Base-by-base conservation (phyloP, 2,888 invertebrate genomes). In the Microdon myrmicae region DNA sequence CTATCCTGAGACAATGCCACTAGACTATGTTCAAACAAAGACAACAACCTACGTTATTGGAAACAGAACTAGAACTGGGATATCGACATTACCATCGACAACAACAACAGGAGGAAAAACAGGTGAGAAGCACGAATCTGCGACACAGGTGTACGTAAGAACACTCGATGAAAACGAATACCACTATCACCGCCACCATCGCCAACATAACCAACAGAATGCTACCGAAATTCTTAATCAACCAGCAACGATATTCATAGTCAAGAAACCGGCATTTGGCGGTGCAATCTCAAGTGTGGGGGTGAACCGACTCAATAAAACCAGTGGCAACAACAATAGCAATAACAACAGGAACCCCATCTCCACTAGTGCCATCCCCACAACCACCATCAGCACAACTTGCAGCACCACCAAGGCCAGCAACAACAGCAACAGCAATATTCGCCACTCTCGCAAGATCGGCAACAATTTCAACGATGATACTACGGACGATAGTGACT, bases 391-490 rank as follows among this genome's bases (percentile, higher is more conserved):
- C 25, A 6, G 12, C 10, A 7, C 23, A 7, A 8, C 14, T 5
- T 7, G 31, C 10, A 10, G 22, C 5, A 4, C 26, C 12, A 51
- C 16, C 31, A 39, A 23, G 28, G 53, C 43, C 51, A 39, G 37
- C 16, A 20, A n/a, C 58, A 55, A 31, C 69, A 66, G 56, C 53
- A 71, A 69, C 69, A 71, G 67, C 45, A 73, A n/a, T n/a, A n/a
- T n/a, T n/a, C n/a, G 20, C 35, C 20, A 39, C 10, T 23, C 26
- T 9, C 26, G 16, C 28, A 31, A 26, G 23, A 37, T 48, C 29
- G 35, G 31, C 35, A 37, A 37, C 37, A 48, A 48, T 37, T 38
- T 29, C 20, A 20, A 38, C 37, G 47, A 47, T n/a, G n/a, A n/a
- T n/a, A n/a, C n/a, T n/a, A n/a, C n/a, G n/a, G n/a, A n/a, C n/a